Conservation (phyloP, 2,797 vertebrate species). For the Pempheris klunzingeri region DNA sequence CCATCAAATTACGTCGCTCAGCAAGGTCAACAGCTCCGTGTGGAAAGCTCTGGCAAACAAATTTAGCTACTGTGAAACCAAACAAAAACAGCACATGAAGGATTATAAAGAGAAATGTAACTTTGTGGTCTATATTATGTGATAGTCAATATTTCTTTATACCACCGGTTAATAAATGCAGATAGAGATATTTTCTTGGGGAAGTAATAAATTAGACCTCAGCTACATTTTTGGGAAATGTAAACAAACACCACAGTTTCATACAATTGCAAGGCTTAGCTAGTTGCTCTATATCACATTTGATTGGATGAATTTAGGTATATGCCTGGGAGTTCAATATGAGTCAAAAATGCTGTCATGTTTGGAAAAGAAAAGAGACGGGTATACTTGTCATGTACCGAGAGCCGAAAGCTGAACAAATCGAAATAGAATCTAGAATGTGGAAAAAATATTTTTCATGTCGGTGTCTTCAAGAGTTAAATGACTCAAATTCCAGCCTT, state of each 20-base stretch:
- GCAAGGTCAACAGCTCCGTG: slow-evolving; percentile 78
- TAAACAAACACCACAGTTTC: neutral
- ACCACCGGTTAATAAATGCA: slow-evolving; percentile 9
- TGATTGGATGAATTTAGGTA: neutral
- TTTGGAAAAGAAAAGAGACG: neutral
- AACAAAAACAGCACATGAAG: slow-evolving; percentile 40
- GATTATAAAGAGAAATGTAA: slow-evolving; percentile 25
- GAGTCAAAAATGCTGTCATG: neutral
- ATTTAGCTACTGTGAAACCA: slow-evolving; percentile 51
- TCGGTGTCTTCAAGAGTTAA: neutral
- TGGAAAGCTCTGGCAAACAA: slow-evolving; percentile 49
- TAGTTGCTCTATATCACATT: neutral
- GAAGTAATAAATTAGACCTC: slow-evolving; percentile 16
- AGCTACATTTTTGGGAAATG: slow-evolving; percentile 7
- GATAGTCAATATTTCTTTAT: slow-evolving; percentile 15
- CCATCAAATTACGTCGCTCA: slow-evolving; percentile 76
- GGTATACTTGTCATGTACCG: neutral
- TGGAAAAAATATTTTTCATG: neutral
- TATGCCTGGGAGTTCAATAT: neutral
- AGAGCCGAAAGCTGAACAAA: neutral
- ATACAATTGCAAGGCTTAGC: neutral
- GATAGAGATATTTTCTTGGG: slow-evolving; percentile 2
- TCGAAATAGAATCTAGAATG: neutral
- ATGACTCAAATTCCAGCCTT: neutral
- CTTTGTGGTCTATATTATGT: slow-evolving; percentile 13